Evolutionary conservation across 2,797 vertebrate species (phyloP).

Genomic region (Tapera naevia): DNA sequence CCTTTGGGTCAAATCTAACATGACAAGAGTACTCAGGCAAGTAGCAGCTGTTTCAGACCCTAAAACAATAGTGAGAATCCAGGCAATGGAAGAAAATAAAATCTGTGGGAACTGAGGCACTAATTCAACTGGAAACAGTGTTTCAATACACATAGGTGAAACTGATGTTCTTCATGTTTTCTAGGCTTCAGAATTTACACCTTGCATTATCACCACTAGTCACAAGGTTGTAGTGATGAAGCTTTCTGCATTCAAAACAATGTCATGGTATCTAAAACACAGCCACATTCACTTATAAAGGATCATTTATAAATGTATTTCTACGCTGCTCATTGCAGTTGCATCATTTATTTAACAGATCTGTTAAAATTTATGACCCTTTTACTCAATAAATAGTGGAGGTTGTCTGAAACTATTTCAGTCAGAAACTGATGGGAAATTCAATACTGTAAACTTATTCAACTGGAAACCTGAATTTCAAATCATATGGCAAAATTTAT

Average conservation of each 20-base stretch:
- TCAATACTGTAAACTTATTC: conserved; percentile 29
- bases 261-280: background rate
- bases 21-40: background rate
- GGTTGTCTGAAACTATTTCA: conserved; percentile 12
- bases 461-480: conserved; percentile 39
- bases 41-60: background rate
- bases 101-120: background rate
- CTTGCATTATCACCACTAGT: background rate
- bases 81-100: background rate
- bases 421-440: conserved; percentile 31
- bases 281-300: too few relatives aligned
- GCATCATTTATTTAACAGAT: background rate
- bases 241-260: background rate
- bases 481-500: conserved; percentile 36
- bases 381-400: conserved; percentile 19
- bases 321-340: background rate
- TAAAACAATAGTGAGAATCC: background rate
- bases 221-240: background rate
- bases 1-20: background rate
- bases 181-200: background rate
- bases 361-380: conserved; percentile 21
- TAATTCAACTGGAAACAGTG: background rate
- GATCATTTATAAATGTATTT: background rate
- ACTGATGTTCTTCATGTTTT: background rate
- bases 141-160: background rate